These are phyloP conservation scores for Chaetophractus vellerosus DNA, from an alignment of 2,797 vertebrate genomes.

Conservation along the genomic window DNA sequence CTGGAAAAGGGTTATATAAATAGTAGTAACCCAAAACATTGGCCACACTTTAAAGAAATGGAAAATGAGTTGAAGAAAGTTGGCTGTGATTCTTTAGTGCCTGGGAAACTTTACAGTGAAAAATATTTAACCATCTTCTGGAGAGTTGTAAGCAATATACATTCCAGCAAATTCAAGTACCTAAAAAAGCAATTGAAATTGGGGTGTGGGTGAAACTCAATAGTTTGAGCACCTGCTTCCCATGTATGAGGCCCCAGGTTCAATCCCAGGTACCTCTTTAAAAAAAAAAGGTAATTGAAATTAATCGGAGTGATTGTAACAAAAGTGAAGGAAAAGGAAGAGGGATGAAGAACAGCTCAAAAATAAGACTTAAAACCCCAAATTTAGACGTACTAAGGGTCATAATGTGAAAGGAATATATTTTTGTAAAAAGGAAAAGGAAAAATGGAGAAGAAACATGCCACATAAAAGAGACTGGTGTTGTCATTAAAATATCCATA, in stretches of 20 bases:
- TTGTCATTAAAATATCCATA: slow-evolving; percentile 31
- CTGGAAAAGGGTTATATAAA: slow-evolving; percentile 48
- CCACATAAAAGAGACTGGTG: background rate
- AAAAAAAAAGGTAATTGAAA: slow-evolving; percentile 79
- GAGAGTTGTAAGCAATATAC: slow-evolving; percentile 79
- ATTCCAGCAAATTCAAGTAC: slow-evolving; percentile 84
- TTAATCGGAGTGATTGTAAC: slow-evolving; percentile 71
- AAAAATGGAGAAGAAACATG: slow-evolving; percentile 15
- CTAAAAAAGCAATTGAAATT: slow-evolving; percentile 81
- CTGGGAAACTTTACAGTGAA: slow-evolving; percentile 80
- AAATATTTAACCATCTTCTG: slow-evolving; percentile 81
- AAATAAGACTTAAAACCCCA: slow-evolving; percentile 56
- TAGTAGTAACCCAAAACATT: slow-evolving; percentile 58
- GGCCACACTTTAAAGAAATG: slow-evolving; percentile 80
- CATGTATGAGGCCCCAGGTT: too few relatives aligned
- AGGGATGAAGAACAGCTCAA: slow-evolving; percentile 76
- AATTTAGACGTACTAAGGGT: slow-evolving; percentile 37
- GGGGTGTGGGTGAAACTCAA: too few relatives aligned
- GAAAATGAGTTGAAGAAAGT: slow-evolving; percentile 77
- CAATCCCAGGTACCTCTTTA: too few relatives aligned
- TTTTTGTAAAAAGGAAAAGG: background rate
- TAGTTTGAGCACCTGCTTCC: too few relatives aligned
- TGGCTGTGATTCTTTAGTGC: slow-evolving; percentile 75
- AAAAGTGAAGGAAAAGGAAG: slow-evolving; percentile 68
- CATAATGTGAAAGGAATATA: background rate